A percentile compares a stretch with the other conserved stretches of the same genome.
phyloP scores from a whole-genome alignment of 2,888 invertebrate genomes.

The Chelonus formosanus region DNA sequence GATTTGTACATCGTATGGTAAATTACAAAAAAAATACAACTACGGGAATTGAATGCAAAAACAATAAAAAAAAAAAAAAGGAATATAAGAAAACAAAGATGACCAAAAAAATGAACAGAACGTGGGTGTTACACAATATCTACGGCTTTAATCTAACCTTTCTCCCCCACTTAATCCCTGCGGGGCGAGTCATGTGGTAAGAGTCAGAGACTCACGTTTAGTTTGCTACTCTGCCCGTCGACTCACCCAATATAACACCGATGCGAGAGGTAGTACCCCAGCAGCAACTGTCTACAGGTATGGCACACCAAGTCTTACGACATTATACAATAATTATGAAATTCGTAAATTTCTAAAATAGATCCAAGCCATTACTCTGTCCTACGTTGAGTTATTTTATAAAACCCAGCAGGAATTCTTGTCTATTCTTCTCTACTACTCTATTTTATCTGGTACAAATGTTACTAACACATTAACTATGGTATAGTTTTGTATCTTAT shows the following conservation, averaged over 20 bases:
- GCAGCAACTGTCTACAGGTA: slow-evolving; percentile 37
- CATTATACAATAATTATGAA: slow-evolving; percentile 64
- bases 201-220: slow-evolving; percentile 40
- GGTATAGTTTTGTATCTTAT: too few species aligned
- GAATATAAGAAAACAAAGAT: too few species aligned
- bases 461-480: too few species aligned
- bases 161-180: slow-evolving; percentile 50
- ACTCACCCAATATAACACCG: slow-evolving; percentile 26
- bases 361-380: slow-evolving; percentile 44
- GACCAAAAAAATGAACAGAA: slow-evolving; percentile 30
- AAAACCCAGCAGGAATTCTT: not conserved
- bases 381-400: slow-evolving; percentile 38
- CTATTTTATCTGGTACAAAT: too few species aligned
- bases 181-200: slow-evolving; percentile 43
- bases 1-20: too few species aligned
- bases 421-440: too few species aligned
- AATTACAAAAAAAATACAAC: not conserved
- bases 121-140: slow-evolving; percentile 59
- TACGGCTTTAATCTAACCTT: slow-evolving; percentile 60
- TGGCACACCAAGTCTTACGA: slow-evolving; percentile 53
- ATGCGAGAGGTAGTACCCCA: not conserved
- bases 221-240: slow-evolving; percentile 13
- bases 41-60: too few species aligned
- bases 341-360: slow-evolving; percentile 63
- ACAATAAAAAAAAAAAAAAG: too few species aligned